Base-by-base conservation (phyloP, 1,140 invertebrate species). In the Sesamia nonagrioides region DNA sequence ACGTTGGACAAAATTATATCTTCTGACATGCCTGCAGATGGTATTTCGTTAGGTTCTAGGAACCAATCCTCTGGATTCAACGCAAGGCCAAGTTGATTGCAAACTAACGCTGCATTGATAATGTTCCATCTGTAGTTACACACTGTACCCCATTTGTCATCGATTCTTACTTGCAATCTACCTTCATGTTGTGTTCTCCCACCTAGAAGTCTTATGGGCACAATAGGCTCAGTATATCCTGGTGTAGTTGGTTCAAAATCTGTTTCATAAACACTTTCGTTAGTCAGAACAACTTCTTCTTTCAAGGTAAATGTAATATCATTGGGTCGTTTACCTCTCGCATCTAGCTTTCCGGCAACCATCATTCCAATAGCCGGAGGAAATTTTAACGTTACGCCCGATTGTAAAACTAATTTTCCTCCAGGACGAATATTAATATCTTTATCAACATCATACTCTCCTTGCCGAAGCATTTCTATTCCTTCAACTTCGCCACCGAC, bases 61-160 rank as follows among this genome's bases (percentile, higher is more conserved):
- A 96, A 96, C 98, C 99, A 99, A 93, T 99, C 98, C 74, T 98
- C 96, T 1, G 98, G 98, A 93, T 99, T 98, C 6, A 99, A 95
- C 0, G 98, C 98, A 63, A 98, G 95, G 0, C 99, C 99, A 75
- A 99, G 92, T 94, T 99, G 99, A 95, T 99, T 98, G 90, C 99
- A 99, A 0, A 98, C 99, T 21, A 99, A 92, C 0, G 98, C 97
- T 2, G 99, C 98, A 85, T 98, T 97, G 58, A 97, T 95, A n/a
- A 98, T 97, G 60, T 97, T 99, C 98, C 99, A 99, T 35, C 97
- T 97, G 90, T 99, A 98, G 95, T 98, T 98, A 88, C 99, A 99
- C 5, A 99, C 98, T 0, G 98, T 99, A 61, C 99, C 99, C 99
- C 99, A 99, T 92, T 97, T 97, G 17, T 97, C 96, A 79, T 97